A percentile compares a stretch with the other conserved stretches of the same genome.
phyloP scores from a whole-genome alignment of 1,140 invertebrate species.

The Cydia pomonella region DNA sequence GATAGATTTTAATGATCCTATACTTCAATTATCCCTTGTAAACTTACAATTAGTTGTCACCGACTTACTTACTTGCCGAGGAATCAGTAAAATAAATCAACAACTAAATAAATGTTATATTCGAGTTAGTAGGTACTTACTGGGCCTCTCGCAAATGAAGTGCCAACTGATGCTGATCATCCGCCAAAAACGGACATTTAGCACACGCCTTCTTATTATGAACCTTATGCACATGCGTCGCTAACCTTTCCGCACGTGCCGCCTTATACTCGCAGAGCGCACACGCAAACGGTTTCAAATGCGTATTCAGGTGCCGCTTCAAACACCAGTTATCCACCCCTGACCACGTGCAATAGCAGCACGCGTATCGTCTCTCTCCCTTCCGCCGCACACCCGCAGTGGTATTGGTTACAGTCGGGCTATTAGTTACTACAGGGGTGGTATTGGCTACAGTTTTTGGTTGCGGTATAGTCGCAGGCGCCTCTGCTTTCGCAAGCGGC shows the following conservation, averaged over 20 bases:
- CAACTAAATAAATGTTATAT: too few relatives aligned
- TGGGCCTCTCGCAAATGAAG: constrained; percentile 87
- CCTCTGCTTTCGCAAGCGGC: constrained; percentile 58
- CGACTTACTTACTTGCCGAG: too few relatives aligned
- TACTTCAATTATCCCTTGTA: too few relatives aligned
- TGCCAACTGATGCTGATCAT: constrained; percentile 88
- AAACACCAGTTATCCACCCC: constrained; percentile 97
- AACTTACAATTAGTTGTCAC: too few relatives aligned
- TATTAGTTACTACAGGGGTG: constrained; percentile 7
- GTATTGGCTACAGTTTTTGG: constrained; percentile 18
- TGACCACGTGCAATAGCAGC: constrained; percentile 94
- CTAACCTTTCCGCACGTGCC: constrained; percentile 90
- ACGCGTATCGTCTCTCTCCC: constrained; percentile 86
- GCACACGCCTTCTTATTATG: constrained; percentile 94
- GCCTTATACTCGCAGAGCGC: constrained; percentile 95
- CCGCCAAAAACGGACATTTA: constrained; percentile 91
- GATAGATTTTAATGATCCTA: too few relatives aligned
- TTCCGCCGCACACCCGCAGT: constrained; percentile 59
- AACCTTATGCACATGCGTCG: constrained; percentile 94
- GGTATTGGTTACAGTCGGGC: not conserved
- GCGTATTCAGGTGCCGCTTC: constrained; percentile 94
- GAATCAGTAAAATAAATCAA: too few relatives aligned
- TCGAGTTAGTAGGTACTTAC: constrained; percentile 68
- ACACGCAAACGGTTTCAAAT: constrained; percentile 94
- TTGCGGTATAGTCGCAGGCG: constrained; percentile 32